Base-by-base conservation (phyloP, 2,797 vertebrate species). In the Anabas testudineus region DNA sequence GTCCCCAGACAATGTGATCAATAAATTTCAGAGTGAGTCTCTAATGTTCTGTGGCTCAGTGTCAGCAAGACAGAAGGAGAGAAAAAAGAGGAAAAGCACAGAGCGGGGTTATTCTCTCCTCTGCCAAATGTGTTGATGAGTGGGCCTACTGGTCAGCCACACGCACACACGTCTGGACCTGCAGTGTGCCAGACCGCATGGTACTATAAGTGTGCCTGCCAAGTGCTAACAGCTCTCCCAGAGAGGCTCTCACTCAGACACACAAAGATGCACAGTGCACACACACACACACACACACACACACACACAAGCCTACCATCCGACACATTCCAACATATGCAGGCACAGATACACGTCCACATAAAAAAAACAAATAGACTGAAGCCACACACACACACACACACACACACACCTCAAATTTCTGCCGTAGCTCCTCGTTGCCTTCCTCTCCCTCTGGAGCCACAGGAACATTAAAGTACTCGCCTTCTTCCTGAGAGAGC, bases 401-500 rank as follows among this genome's bases (percentile, higher is more conserved):
- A 6, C 10, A 53, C 37, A 58, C 73, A 75, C 87, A 91, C 78
- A 98, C 97, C 96, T 99, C 97, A 83, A 99, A 97, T 67, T 98
- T 99, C 95, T 97, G 97, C 71, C 97, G 90, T 24, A 99, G 92
- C 16, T 99, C 98, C 69, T 99, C 97, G 0, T 95, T 97, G 67
- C 96, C 97, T 85, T 99, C 97, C 10, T 98, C 95, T 7, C 97
- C 97, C 81, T 99, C 98, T 0, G 97, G 95, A 2, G 97, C 94
- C 18, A 99, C 97, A 0, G 98, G 98, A 1, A 99, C 98, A 0
- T 99, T 99, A 88, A 99, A 99, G 82, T 99, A 99, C 67, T 99
- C 98, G 0, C 98, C 98, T 58, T 99, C 98, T 85, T 99, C 98
- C 91, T 99, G 98, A 88, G 97, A 98, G 84, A 99, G 95, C 85